Percentiles rank a stretch among this genome's conserved stretches.
Evolutionary conservation across 2,888 invertebrate species (phyloP).

Genomic region (Scaptomyza parva): DNA sequence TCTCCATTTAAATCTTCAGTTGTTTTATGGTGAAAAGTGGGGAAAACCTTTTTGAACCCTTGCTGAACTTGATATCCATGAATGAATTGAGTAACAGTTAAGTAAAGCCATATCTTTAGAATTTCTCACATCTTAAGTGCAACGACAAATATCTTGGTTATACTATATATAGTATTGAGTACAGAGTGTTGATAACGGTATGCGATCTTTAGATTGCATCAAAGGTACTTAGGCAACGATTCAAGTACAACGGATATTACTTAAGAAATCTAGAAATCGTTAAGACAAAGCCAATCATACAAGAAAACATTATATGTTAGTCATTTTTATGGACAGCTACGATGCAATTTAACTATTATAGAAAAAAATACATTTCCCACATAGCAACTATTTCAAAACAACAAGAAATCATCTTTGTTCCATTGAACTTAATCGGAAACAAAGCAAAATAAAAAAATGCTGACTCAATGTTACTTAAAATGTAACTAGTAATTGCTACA

Average conservation of each 20-base stretch:
- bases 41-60: too few species aligned
- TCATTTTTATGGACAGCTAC: background rate
- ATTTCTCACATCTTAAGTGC: constrained; percentile 4
- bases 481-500: background rate
- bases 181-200: constrained; percentile 12
- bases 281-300: background rate
- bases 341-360: background rate
- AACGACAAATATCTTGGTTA: background rate
- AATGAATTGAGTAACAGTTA: constrained; percentile 59
- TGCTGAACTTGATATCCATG: too few species aligned
- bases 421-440: too few species aligned
- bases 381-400: background rate
- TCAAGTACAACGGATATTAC: background rate
- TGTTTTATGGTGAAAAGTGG: too few species aligned
- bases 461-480: too few species aligned
- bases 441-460: background rate
- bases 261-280: background rate
- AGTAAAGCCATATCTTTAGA: constrained; percentile 38
- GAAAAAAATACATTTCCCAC: background rate
- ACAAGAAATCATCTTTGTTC: constrained; percentile 14
- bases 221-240: background rate
- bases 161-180: constrained; percentile 5
- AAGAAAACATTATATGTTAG: background rate
- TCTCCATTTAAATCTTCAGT: too few species aligned
- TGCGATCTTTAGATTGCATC: background rate